phyloP scores from a whole-genome alignment of 2,888 invertebrate genomes.

The Acleris literana region DNA sequence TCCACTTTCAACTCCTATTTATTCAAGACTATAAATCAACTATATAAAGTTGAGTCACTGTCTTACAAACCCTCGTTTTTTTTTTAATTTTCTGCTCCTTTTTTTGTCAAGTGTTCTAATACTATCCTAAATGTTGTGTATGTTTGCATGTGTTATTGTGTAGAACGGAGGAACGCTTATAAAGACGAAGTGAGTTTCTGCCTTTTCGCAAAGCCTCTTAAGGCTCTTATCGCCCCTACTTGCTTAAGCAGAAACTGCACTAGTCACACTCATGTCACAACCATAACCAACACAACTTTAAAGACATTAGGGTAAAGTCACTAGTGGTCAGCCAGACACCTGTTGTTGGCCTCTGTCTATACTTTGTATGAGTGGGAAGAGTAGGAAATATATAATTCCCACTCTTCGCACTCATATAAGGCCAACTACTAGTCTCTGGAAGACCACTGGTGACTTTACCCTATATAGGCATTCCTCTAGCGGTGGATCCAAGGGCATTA shows the following conservation, averaged over 20 bases:
- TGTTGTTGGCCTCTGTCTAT: too few relatives aligned
- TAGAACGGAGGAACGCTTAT: constrained; percentile 17
- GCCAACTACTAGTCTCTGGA: too few relatives aligned
- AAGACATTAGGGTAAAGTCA: too few relatives aligned
- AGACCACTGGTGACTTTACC: too few relatives aligned
- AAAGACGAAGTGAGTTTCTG: constrained; percentile 13
- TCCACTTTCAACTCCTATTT: constrained; percentile 9
- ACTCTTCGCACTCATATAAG: too few relatives aligned
- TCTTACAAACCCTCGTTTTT: constrained; percentile 11
- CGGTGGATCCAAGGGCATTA: constrained; percentile 5
- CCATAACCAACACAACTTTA: too few relatives aligned
- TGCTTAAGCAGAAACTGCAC: neutral
- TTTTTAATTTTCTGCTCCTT: constrained; percentile 4
- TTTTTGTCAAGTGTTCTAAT: neutral
- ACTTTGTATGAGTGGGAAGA: too few relatives aligned
- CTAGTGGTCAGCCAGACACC: too few relatives aligned
- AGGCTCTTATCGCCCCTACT: neutral
- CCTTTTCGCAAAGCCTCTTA: neutral
- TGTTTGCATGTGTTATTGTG: constrained; percentile 11
- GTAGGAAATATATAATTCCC: too few relatives aligned
- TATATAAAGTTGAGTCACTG: constrained; percentile 13
- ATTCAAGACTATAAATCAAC: constrained; percentile 18
- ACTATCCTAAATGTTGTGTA: neutral
- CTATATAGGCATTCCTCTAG: constrained; percentile 22
- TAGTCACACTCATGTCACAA: too few relatives aligned